Conservation (phyloP, 2,113 vertebrate species). For the Tyrannus savana region DNA sequence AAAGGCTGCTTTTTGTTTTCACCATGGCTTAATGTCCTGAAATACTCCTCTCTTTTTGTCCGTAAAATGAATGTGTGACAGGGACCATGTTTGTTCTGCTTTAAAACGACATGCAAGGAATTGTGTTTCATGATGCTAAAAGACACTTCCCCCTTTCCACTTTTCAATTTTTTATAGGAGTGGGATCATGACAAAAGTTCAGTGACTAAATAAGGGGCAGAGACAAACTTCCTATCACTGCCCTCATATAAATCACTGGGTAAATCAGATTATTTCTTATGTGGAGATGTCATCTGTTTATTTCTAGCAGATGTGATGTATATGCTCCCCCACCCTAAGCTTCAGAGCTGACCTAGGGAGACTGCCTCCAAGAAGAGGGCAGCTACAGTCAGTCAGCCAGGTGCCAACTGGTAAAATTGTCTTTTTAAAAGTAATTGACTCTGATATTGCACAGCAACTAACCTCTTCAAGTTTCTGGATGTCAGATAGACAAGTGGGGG, state of each 20-base stretch:
- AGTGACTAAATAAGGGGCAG: neutral
- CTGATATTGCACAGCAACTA: neutral
- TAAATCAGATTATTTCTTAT: neutral
- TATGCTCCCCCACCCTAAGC: rapidly evolving
- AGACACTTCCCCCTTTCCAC: neutral
- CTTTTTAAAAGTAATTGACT: constrained; percentile 20
- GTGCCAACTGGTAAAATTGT: neutral
- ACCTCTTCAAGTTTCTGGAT: neutral
- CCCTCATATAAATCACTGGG: neutral
- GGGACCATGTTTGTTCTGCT: neutral
- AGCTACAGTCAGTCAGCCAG: neutral
- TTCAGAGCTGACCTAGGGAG: neutral
- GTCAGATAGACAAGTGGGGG: neutral
- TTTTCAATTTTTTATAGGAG: neutral
- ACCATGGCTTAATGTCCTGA: neutral
- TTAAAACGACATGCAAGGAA: neutral
- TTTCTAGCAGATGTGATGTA: neutral
- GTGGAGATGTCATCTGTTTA: neutral
- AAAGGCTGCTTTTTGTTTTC: neutral
- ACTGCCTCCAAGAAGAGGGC: neutral
- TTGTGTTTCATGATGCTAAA: neutral
- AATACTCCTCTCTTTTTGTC: neutral
- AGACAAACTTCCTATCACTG: neutral
- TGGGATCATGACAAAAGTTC: neutral
- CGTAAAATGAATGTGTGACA: neutral